Percentiles rank a stretch among this genome's conserved stretches.
Evolutionary conservation across 2,888 invertebrate genomes (phyloP).

Genomic region (Corythucha ciliata): DNA sequence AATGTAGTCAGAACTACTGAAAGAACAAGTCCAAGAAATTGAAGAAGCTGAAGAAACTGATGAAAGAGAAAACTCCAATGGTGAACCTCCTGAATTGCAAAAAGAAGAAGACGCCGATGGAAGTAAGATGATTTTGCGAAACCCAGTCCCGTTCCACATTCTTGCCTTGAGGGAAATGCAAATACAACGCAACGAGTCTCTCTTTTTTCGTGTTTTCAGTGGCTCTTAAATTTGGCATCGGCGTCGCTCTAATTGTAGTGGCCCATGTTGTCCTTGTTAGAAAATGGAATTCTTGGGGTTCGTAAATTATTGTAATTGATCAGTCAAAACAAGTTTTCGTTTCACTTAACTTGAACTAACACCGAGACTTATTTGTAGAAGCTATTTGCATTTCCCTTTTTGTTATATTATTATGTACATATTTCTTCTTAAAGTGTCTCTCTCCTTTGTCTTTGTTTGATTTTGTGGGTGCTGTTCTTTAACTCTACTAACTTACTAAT

Average conservation of each 20-base stretch:
- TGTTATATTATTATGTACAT: too few species aligned
- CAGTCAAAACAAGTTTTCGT: too few species aligned
- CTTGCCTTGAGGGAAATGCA: slow-evolving; percentile 22
- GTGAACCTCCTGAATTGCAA: slow-evolving; percentile 14
- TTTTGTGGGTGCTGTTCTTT: too few species aligned
- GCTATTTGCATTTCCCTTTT: too few species aligned
- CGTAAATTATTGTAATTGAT: slow-evolving; percentile 45
- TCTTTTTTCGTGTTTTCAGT: slow-evolving; percentile 48
- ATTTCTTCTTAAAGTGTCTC: too few species aligned
- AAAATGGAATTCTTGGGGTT: slow-evolving; percentile 60
- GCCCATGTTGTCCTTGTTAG: slow-evolving; percentile 77
- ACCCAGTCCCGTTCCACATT: slow-evolving; percentile 5
- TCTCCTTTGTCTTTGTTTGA: too few species aligned
- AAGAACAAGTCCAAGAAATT: slow-evolving; percentile 14
- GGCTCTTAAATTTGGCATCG: slow-evolving; percentile 77
- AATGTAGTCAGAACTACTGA: slow-evolving; percentile 17
- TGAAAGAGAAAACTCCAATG: slow-evolving; percentile 15
- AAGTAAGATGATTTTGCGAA: slow-evolving; percentile 28
- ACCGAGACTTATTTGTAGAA: too few species aligned
- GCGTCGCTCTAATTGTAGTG: slow-evolving; percentile 72
- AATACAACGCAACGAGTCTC: slow-evolving; percentile 20
- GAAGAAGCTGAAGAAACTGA: slow-evolving; percentile 3
- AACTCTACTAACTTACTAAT: too few species aligned
- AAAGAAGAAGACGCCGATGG: slow-evolving; percentile 34
- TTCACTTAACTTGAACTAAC: too few species aligned